phyloP scores from a whole-genome alignment of 2,797 vertebrate species.

The Leuciscus waleckii region DNA sequence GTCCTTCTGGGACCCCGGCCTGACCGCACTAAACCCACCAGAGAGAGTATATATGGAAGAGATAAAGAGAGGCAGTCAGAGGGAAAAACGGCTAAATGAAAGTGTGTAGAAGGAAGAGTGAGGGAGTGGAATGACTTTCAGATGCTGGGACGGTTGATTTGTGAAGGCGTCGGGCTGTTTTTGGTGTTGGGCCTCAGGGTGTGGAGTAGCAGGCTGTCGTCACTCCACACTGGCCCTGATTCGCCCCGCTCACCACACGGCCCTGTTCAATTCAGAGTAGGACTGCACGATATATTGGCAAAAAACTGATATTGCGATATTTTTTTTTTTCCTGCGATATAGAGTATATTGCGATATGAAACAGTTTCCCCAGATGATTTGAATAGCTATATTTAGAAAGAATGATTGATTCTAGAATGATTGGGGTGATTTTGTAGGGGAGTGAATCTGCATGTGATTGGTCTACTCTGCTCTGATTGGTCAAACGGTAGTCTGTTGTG shows the following conservation, averaged over 20 bases:
- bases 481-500: no score
- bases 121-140: conserved; percentile 55
- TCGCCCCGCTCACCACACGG: conserved; percentile 1
- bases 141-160: conserved; percentile 53
- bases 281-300: not conserved
- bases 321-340: no score
- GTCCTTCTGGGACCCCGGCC: conserved; percentile 69
- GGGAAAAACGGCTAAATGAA: conserved; percentile 5
- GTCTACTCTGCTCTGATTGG: no score
- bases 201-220: conserved; percentile 56
- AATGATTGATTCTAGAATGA: no score
- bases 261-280: not conserved
- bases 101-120: not conserved
- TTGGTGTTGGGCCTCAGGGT: conserved; percentile 41
- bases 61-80: conserved; percentile 41
- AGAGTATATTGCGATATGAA: no score
- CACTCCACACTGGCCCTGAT: conserved; percentile 29
- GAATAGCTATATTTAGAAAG: no score
- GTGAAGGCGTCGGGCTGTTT: conserved; percentile 48
- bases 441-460: no score
- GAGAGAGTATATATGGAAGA: conserved; percentile 51
- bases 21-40: conserved; percentile 72
- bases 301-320: not conserved
- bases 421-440: no score
- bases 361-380: no score